These are phyloP conservation scores for Heterodera carotae DNA, from an alignment of 1,140 invertebrate species.

Conservation along the genomic window DNA sequence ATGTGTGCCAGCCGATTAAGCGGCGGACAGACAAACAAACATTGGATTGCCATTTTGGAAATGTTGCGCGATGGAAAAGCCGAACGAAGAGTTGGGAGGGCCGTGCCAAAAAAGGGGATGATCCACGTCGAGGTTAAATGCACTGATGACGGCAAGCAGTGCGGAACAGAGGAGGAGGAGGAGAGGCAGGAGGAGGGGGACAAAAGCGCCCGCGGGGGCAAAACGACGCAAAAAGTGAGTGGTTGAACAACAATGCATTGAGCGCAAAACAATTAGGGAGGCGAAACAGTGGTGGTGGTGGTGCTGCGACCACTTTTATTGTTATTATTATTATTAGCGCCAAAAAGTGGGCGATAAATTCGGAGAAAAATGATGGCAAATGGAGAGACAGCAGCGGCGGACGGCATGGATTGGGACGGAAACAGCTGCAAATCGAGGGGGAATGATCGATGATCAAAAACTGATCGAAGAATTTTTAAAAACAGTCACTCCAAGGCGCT, in stretches of 20 bases:
- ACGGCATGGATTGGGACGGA: background rate
- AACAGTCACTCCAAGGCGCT: too few relatives aligned
- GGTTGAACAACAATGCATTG: too few relatives aligned
- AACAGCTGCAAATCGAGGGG: background rate
- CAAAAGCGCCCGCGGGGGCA: background rate
- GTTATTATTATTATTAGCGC: too few relatives aligned
- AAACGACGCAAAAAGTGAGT: too few relatives aligned
- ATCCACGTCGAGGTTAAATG: constrained; percentile 81
- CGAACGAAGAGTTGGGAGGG: constrained; percentile 77
- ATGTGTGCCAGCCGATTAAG: too few relatives aligned
- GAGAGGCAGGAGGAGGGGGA: too few relatives aligned
- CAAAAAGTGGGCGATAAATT: too few relatives aligned
- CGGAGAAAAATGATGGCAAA: background rate
- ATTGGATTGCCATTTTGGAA: constrained; percentile 49
- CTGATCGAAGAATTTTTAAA: too few relatives aligned
- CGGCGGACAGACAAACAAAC: constrained; percentile 44
- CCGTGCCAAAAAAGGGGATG: constrained; percentile 81
- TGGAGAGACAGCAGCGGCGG: background rate
- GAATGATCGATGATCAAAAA: background rate
- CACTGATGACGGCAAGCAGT: constrained; percentile 17
- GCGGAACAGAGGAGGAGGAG: background rate
- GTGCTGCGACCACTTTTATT: too few relatives aligned
- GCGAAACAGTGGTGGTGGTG: too few relatives aligned
- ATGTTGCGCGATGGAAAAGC: constrained; percentile 84
- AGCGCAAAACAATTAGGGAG: too few relatives aligned